Evolutionary conservation across 2,113 vertebrate genomes (phyloP).

Genomic region (Chaetodon trifascialis): DNA sequence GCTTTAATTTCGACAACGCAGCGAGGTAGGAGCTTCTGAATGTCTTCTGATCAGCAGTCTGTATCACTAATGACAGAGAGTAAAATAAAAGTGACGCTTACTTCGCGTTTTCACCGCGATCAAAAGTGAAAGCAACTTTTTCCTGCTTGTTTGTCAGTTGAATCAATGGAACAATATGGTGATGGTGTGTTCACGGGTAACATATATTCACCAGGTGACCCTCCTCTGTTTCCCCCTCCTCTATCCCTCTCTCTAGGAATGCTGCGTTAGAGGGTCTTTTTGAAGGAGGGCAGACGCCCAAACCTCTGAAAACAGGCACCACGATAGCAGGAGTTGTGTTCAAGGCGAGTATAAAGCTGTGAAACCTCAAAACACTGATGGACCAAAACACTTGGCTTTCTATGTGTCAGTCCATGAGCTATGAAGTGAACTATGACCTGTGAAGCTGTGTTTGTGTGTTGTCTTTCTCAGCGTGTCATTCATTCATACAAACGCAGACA

Average conservation of each 20-base stretch:
- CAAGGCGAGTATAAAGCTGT: slow-evolving; percentile 67
- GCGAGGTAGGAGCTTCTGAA: slow-evolving; percentile 52
- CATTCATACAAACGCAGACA: not conserved
- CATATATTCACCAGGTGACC: not conserved
- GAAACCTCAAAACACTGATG: not conserved
- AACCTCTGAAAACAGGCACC: slow-evolving; percentile 83
- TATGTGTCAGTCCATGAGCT: not conserved
- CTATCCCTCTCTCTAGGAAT: slow-evolving; percentile 68
- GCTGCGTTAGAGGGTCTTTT: slow-evolving; percentile 63
- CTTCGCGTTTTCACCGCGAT: accelerated
- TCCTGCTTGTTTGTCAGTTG: not conserved
- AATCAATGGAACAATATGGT: not conserved
- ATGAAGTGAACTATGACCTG: too few species aligned
- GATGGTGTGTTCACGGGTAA: not conserved
- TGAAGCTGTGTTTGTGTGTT: not conserved
- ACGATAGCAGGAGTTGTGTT: slow-evolving; percentile 84
- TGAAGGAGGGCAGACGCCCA: slow-evolving; percentile 57
- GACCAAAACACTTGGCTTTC: not conserved
- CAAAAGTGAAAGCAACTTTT: slow-evolving; percentile 79
- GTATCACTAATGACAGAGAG: accelerated
- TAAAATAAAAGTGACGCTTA: accelerated
- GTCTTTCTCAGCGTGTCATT: not conserved
- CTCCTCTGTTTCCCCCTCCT: not conserved
- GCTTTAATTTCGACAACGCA: slow-evolving; percentile 82
- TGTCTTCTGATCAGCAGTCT: not conserved